Evolutionary conservation across 2,888 invertebrate genomes (phyloP), one percentile per base, ranked within the genome.

Genomic region (Mechanitis mazaeus): DNA sequence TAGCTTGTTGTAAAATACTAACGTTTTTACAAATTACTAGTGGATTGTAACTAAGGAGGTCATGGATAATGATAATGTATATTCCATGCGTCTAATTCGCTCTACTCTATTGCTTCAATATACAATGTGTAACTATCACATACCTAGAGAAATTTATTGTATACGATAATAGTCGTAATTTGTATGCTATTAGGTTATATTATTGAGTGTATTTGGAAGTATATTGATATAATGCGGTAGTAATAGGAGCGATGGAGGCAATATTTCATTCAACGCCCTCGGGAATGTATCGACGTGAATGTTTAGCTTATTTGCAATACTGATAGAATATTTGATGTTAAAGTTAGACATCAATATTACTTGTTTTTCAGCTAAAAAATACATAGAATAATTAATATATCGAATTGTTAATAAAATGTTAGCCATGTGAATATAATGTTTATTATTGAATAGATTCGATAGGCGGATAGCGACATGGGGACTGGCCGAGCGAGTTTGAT

Each of bases 261-360:
- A 66, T 66, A 61, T 61, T 59, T 66, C 65, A 66, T 64, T 55
- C 55, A 55, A 35, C 42, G 33, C 65, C 63, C 61, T 20, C 56
- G 65, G 60, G 63, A 61, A 57, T 47, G 53, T 60, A 56, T 63
- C 63, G 57, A 59, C 57, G 54, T 64, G 60, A 60, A 61, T 66
- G 63, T 50, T 61, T 56, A 46, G 59, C 59, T 60, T 60, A 56
- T 45, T 42, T 50, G 33, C 20, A 57, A 42, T 42, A 46, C 54
- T 28, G 50, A 60, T 57, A n/a, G 50, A 53, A 59, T 63, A 56
- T 56, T 56, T 35, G 45, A 56, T 50, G 31, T 50, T 50, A 9
- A 50, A 31, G 9, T 28, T 50, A 50, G 11, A 50, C 28, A 50
- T 50, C 28, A 50, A 50, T 50, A 31, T 50, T 50, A 9, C 31